Evolutionary conservation across 2,888 invertebrate species (phyloP).

Genomic region (Coenonympha glycerion): DNA sequence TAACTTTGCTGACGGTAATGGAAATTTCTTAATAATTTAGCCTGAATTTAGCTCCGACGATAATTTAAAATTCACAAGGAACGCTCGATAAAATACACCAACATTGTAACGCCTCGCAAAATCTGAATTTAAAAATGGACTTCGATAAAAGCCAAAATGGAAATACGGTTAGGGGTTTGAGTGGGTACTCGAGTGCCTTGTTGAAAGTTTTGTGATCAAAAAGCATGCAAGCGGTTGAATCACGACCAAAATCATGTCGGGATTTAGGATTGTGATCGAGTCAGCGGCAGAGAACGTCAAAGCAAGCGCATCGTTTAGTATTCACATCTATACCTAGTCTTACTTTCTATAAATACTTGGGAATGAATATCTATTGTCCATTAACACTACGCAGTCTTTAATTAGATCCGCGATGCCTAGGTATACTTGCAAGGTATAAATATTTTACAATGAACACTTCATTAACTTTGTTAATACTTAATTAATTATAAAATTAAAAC

Average conservation of each 20-base stretch:
- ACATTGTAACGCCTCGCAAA: not conserved
- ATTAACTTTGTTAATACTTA: no score
- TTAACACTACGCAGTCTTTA: conserved; percentile 8
- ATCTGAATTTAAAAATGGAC: conserved; percentile 10
- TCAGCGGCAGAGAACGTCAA: conserved; percentile 9
- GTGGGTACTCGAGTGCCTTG: conserved; percentile 25
- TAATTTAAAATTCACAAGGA: conserved; percentile 2
- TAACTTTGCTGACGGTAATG: not conserved
- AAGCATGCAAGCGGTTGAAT: conserved; percentile 31
- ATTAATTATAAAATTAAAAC: no score
- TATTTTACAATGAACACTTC: no score
- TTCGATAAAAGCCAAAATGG: conserved; percentile 16
- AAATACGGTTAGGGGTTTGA: conserved; percentile 16
- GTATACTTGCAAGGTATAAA: not conserved
- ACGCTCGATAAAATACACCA: conserved; percentile 6
- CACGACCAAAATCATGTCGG: conserved; percentile 29
- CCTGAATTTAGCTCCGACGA: not conserved
- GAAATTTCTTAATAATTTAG: not conserved
- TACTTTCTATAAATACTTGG: not conserved
- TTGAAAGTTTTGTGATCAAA: conserved; percentile 35
- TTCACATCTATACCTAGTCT: not conserved
- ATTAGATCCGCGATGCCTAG: not conserved
- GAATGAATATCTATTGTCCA: conserved; percentile 10
- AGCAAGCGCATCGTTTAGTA: not conserved
- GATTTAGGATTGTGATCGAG: conserved; percentile 22